Base-by-base conservation (phyloP, 2,888 invertebrate species). In the Drosophila cyrtoloma region DNA sequence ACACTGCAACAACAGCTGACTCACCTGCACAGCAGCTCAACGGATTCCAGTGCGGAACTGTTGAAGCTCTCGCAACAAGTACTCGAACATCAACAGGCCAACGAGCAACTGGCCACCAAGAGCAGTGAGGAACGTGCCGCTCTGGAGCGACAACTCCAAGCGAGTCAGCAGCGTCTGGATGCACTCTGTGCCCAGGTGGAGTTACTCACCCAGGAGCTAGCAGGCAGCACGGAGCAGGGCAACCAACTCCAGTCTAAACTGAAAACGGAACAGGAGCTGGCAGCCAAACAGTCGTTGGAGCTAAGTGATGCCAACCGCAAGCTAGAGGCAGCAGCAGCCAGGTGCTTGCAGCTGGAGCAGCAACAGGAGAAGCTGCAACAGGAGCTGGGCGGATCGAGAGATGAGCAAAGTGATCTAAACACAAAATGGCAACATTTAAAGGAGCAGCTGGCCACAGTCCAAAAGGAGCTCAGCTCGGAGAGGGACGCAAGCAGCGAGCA, bases 31-130 rank as follows among this genome's bases (percentile, higher is more conserved):
- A 95, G 94, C 53, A 94, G 95, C 75, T 94, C 95, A 0, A 94
- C 94, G 22, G 94, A 96, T 90, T 95, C 95, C 1, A 95, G 94
- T 81, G 94, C 94, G 69, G 95, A 96, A 82, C 94, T 95, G 59
- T 93, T 94, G 67, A 94, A 94, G 79, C 91, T 95, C 42, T 94
- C 94, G 5, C 94, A 95, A 76, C 94, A 95, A 79, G 91, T 95
- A 1, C 94, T 94, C 82, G 94, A 94, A 26, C 95, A 95, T 52
- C 95, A 95, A 86, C 94, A 94, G 79, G 94, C 95, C 76, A 92
- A 95, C 44, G 94, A 95, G 84, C 93, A 94, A 9, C 86, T 95
- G 4, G 94, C 94, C 85, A 94, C 95, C 69, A 94, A 92, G 93
- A 53, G 94, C 79, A 94, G 64, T 55, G 83, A 71, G n/a, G 88